Conservation (phyloP, 2,888 invertebrate genomes). For the Alloplasta piceator region DNA sequence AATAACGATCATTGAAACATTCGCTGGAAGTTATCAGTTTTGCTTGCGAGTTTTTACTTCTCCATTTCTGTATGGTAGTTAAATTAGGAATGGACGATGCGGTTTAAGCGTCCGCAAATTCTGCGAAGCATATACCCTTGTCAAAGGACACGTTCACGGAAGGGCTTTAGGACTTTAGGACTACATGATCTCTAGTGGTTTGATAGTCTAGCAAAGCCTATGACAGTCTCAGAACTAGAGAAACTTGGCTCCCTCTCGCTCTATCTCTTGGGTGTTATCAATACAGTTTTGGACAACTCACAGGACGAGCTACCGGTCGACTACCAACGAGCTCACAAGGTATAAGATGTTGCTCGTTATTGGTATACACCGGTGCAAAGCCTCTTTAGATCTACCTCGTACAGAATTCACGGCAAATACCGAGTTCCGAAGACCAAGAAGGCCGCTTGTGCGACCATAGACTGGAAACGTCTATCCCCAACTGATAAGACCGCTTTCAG, state of each 20-base stretch:
- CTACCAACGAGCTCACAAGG: conserved; percentile 30
- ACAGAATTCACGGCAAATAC: conserved; percentile 28
- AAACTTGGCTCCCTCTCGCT: conserved; percentile 38
- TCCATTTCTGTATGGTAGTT: conserved; percentile 16
- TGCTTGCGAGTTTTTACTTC: not conserved
- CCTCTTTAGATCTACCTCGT: conserved; percentile 31
- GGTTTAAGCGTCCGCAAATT: conserved; percentile 1
- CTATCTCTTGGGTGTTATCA: conserved; percentile 42
- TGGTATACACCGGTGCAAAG: conserved; percentile 27
- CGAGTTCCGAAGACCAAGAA: conserved; percentile 14
- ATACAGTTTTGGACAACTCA: conserved; percentile 45
- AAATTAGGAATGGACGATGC: conserved; percentile 25
- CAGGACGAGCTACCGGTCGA: conserved; percentile 40
- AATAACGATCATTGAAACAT: no score
- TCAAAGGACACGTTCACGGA: conserved; percentile 45
- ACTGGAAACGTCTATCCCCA: conserved; percentile 46
- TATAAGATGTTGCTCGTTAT: conserved; percentile 61
- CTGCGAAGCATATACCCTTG: conserved; percentile 31
- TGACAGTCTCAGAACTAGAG: conserved; percentile 33
- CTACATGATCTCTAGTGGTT: conserved; percentile 28
- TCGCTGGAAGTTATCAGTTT: no score
- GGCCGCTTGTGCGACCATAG: conserved; percentile 27
- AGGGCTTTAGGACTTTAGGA: conserved; percentile 32
- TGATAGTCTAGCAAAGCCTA: not conserved
- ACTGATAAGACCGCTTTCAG: conserved; percentile 37